Evolutionary conservation across 2,888 invertebrate species (phyloP).

Genomic region (Zeuzera pyrina): DNA sequence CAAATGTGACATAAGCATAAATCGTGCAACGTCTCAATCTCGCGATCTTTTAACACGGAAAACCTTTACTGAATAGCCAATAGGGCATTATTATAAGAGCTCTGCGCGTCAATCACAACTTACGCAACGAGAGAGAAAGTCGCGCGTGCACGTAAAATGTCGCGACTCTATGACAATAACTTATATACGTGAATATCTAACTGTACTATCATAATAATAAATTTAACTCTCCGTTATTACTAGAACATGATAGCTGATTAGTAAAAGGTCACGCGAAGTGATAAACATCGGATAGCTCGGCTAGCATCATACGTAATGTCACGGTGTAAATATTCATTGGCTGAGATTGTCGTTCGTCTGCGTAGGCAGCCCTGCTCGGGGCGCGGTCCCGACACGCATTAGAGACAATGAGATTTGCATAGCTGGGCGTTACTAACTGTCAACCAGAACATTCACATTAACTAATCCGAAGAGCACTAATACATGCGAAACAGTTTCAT

Average conservation of each 20-base stretch:
- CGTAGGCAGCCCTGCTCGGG: slow-evolving; percentile 24
- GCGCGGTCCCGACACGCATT: slow-evolving; percentile 53
- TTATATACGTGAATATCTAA: slow-evolving; percentile 21
- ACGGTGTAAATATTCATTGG: slow-evolving; percentile 62
- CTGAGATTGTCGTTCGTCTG: slow-evolving; percentile 42
- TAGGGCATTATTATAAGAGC: slow-evolving; percentile 44
- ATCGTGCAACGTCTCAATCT: slow-evolving; percentile 51
- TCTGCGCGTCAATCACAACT: slow-evolving; percentile 55
- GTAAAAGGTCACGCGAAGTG: slow-evolving; percentile 28
- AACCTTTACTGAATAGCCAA: slow-evolving; percentile 47
- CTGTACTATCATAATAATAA: slow-evolving; percentile 19
- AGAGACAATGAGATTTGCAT: slow-evolving; percentile 70
- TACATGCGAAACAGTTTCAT: slow-evolving; percentile 50
- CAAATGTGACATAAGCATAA: slow-evolving; percentile 39
- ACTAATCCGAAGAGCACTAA: slow-evolving; percentile 49
- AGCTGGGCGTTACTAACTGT: slow-evolving; percentile 62
- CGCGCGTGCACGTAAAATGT: slow-evolving; percentile 35
- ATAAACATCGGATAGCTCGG: slow-evolving; percentile 31
- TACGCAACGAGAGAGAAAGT: slow-evolving; percentile 55
- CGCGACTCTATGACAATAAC: slow-evolving; percentile 33
- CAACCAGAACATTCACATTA: slow-evolving; percentile 66
- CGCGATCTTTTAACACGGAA: slow-evolving; percentile 51
- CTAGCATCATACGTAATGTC: slow-evolving; percentile 39
- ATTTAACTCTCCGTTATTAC: too few species aligned
- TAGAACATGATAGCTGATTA: slow-evolving; percentile 10